These are phyloP conservation scores for Eulithis testata DNA, from an alignment of 2,888 invertebrate genomes.

Conservation along the genomic window DNA sequence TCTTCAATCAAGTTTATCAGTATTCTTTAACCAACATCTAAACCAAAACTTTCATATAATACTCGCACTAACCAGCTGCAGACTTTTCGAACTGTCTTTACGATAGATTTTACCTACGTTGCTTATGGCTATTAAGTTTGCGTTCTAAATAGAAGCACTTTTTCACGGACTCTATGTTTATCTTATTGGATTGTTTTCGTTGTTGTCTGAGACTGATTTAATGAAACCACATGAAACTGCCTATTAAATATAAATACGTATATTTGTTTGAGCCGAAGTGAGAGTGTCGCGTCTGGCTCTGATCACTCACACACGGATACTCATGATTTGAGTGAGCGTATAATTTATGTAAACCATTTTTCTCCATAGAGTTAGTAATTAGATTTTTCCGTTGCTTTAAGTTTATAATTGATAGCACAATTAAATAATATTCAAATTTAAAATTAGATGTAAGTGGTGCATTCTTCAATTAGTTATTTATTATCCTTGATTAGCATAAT, in stretches of 20 bases:
- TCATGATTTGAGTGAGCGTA: constrained; percentile 23
- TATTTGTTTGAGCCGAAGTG: neutral
- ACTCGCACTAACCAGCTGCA: neutral
- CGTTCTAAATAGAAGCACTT: too few relatives aligned
- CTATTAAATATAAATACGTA: neutral
- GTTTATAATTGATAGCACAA: constrained; percentile 44
- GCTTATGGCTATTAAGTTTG: too few relatives aligned
- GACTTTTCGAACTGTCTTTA: too few relatives aligned
- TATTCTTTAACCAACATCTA: neutral
- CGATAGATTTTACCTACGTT: too few relatives aligned
- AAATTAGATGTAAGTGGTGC: constrained; percentile 38
- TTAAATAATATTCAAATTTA: constrained; percentile 47
- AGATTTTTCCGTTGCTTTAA: constrained; percentile 41
- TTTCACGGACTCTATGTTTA: too few relatives aligned
- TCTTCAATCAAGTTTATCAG: neutral
- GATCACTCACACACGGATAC: constrained; percentile 9
- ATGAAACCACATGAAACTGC: neutral
- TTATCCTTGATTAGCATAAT: constrained; percentile 52
- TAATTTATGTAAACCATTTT: constrained; percentile 45
- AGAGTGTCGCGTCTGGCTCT: neutral
- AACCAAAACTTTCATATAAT: neutral
- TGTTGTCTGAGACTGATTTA: neutral
- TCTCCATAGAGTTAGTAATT: constrained; percentile 45
- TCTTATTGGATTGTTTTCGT: neutral
- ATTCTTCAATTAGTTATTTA: constrained; percentile 53